Conservation (phyloP, 2,113 vertebrate genomes). For the Corythoichthys haematopterus region DNA sequence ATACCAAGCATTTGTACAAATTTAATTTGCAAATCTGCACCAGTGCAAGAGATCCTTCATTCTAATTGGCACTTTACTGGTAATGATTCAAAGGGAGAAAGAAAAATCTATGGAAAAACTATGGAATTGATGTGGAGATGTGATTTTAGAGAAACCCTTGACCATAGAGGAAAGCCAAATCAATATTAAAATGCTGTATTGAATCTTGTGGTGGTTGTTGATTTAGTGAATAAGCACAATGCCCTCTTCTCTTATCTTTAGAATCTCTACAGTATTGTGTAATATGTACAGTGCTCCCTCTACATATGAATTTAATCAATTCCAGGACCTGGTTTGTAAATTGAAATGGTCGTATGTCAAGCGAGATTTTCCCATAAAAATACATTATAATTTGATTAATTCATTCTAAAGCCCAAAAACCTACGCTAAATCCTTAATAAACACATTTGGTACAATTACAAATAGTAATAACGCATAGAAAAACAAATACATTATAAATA, state of each 20-base stretch:
- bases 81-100: constrained; percentile 11
- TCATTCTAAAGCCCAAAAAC: too few species aligned
- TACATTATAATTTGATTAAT: too few species aligned
- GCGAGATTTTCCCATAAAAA: too few species aligned
- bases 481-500: too few species aligned
- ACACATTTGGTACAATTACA: too few species aligned
- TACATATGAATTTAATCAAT: too few species aligned
- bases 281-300: too few species aligned
- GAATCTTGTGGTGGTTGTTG: constrained; percentile 49
- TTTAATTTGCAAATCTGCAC: not conserved
- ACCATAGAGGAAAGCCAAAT: constrained; percentile 35
- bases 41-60: constrained; percentile 7
- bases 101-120: constrained; percentile 12
- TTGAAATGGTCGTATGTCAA: too few species aligned
- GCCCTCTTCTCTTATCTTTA: not conserved
- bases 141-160: constrained; percentile 53
- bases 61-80: not conserved
- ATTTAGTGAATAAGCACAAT: constrained; percentile 49
- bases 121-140: constrained; percentile 38
- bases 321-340: too few species aligned
- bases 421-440: too few species aligned
- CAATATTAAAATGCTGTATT: constrained; percentile 54
- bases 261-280: too few species aligned
- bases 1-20: not conserved
- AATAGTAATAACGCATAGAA: too few species aligned